Evolutionary conservation across 2,113 vertebrate species (phyloP).

Genomic region (Entomyzon cyanotis): DNA sequence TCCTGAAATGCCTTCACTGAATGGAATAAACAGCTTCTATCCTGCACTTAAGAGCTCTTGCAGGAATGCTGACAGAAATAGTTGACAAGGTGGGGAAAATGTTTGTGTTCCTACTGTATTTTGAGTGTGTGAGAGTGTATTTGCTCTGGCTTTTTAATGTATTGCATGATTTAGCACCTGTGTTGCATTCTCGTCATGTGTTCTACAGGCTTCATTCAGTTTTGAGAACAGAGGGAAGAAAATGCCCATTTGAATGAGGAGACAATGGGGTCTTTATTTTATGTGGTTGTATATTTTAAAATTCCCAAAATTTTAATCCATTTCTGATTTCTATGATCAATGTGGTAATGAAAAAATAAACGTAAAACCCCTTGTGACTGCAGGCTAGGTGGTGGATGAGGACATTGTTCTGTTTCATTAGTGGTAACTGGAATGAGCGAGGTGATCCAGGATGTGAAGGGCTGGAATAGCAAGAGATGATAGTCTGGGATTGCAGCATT

Average conservation of each 20-base stretch:
- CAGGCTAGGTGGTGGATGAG: neutral
- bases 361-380: neutral
- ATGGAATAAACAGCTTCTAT: slow-evolving; percentile 28
- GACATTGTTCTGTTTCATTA: neutral
- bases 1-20: slow-evolving; percentile 20
- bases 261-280: neutral
- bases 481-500: neutral
- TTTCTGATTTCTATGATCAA: neutral
- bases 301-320: neutral
- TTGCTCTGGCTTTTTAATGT: neutral
- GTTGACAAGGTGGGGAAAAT: slow-evolving; percentile 58
- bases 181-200: neutral
- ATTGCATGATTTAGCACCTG: neutral
- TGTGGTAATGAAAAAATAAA: neutral
- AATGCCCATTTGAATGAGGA: neutral
- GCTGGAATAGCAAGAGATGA: neutral
- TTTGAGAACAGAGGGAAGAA: neutral
- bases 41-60: neutral
- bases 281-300: neutral
- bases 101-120: neutral
- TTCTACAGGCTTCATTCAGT: neutral
- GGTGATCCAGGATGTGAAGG: neutral
- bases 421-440: neutral
- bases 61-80: slow-evolving; percentile 64
- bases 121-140: neutral